These are phyloP conservation scores for Scaptomyza hsui DNA, from an alignment of 1,140 invertebrate genomes.

Conservation along the genomic window DNA sequence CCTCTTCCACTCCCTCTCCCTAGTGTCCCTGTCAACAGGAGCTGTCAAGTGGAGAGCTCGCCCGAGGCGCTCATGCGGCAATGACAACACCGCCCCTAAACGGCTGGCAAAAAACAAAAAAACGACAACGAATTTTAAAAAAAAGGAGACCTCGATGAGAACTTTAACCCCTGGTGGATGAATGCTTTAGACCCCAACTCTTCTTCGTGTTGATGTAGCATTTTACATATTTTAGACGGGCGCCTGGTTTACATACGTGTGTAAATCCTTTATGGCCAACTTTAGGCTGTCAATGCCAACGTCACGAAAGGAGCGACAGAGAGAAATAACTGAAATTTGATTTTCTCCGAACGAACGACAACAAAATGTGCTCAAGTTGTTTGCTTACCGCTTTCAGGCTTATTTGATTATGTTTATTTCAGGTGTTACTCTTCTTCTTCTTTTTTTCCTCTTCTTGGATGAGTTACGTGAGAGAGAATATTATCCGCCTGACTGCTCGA, in stretches of 20 bases:
- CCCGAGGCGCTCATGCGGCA: conserved; percentile 66
- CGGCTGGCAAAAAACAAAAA: conserved; percentile 45
- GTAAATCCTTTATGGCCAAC: conserved; percentile 79
- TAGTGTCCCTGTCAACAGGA: conserved; percentile 45
- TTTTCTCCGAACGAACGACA: conserved; percentile 47
- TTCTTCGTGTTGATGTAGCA: conserved; percentile 47
- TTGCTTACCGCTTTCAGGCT: conserved; percentile 59
- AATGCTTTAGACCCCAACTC: neutral
- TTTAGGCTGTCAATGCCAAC: conserved; percentile 41
- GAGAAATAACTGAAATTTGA: conserved; percentile 59
- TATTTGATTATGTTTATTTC: conserved; percentile 81
- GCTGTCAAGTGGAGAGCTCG: conserved; percentile 69
- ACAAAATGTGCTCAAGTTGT: conserved; percentile 48
- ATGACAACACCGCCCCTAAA: conserved; percentile 55
- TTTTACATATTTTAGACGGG: conserved; percentile 73
- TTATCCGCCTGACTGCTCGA: conserved; percentile 33
- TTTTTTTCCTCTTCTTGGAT: neutral
- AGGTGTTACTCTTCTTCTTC: conserved; percentile 37
- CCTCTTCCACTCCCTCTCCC: no score
- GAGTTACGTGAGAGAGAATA: conserved; percentile 37
- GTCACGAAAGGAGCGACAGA: neutral
- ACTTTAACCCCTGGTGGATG: conserved; percentile 6
- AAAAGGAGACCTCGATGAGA: conserved; percentile 17
- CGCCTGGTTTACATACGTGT: conserved; percentile 72
- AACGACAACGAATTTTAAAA: conserved; percentile 75